Conservation (phyloP, 2,797 vertebrate species). For the Kryptopterus vitreolus region DNA sequence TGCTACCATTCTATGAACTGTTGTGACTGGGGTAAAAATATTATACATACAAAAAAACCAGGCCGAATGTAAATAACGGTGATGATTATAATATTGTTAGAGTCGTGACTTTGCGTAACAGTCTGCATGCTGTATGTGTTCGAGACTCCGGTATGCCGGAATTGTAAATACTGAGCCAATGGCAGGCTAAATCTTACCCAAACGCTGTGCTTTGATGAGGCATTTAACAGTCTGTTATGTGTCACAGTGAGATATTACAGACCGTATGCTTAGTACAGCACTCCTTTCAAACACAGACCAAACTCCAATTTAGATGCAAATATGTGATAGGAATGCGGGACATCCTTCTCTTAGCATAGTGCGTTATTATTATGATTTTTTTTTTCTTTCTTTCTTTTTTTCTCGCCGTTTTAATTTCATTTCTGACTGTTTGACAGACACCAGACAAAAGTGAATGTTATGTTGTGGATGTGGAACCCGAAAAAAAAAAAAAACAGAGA, state of each 20-base stretch:
- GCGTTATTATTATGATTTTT: conserved; percentile 34
- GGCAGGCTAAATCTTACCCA: conserved; percentile 41
- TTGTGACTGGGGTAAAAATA: background rate
- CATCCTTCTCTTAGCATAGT: conserved; percentile 53
- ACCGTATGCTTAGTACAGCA: conserved; percentile 42
- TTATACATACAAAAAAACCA: no score
- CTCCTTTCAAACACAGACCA: conserved; percentile 57
- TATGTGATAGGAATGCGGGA: conserved; percentile 56
- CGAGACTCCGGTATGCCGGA: background rate
- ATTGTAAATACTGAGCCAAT: background rate
- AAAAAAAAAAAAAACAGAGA: conserved; percentile 23
- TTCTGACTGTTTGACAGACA: conserved; percentile 60
- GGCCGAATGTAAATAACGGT: no score
- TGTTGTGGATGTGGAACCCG: conserved; percentile 43
- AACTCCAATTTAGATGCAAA: conserved; percentile 63
- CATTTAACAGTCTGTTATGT: conserved; percentile 51
- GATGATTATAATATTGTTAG: no score
- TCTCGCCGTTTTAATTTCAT: conserved; percentile 57
- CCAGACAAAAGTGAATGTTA: conserved; percentile 57
- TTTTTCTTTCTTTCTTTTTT: no score
- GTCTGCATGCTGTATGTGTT: background rate
- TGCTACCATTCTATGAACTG: background rate
- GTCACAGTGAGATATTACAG: conserved; percentile 39
- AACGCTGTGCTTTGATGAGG: conserved; percentile 33
- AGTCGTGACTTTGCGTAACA: background rate